Conservation (phyloP, 2,888 invertebrate species). For the Cephalotes varians region DNA sequence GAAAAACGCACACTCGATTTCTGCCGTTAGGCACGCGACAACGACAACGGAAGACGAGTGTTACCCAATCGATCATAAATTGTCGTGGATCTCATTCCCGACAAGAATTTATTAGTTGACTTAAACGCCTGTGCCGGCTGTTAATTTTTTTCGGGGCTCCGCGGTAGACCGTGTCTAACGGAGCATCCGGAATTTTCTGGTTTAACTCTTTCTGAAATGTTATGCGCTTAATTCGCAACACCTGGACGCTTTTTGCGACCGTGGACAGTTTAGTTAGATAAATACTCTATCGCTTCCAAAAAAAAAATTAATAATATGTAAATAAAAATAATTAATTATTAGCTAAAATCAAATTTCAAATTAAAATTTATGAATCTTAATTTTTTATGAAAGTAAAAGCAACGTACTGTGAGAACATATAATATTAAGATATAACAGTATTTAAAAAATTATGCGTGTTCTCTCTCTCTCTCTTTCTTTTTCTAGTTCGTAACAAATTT, state of each 20-base stretch:
- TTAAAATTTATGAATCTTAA: not conserved
- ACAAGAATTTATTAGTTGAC: constrained; percentile 14
- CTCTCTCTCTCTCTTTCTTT: not conserved
- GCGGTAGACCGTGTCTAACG: constrained; percentile 7
- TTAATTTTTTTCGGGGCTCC: not conserved
- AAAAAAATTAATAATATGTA: not conserved
- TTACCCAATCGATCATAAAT: not conserved
- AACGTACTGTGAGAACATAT: not conserved
- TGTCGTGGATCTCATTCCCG: not conserved
- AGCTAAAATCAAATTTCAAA: not conserved
- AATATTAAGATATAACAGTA: not conserved
- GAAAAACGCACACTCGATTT: not conserved
- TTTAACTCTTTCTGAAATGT: constrained; percentile 2
- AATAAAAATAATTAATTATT: not conserved
- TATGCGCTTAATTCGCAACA: constrained; percentile 5
- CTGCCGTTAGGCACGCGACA: not conserved
- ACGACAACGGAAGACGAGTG: not conserved
- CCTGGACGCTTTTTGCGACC: not conserved
- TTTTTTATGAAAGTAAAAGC: not conserved
- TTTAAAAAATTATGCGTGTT: not conserved
- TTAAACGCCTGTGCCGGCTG: not conserved
- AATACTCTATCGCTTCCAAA: not conserved
- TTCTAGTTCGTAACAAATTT: not conserved
- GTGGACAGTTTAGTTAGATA: not conserved
- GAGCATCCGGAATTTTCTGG: constrained; percentile 17